Evolutionary conservation across 64 coral and sea anemone genomes (phyloP).

Genomic region (Montipora sp.): DNA sequence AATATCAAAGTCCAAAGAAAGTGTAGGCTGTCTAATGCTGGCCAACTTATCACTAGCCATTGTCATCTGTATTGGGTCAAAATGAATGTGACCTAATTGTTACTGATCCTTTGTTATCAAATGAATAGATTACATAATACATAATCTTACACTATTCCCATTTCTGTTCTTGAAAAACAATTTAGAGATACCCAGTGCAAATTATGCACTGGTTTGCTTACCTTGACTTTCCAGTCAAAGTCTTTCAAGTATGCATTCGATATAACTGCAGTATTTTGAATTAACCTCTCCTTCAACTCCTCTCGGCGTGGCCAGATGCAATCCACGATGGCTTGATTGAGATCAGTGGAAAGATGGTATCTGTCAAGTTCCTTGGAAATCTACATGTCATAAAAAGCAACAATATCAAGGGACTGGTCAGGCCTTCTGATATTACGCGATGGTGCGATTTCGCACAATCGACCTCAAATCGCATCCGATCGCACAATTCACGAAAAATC

Average conservation of each 20-base stretch:
- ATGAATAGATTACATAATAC: too few relatives aligned
- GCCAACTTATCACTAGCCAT: slow-evolving; percentile 96
- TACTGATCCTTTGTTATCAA: too few relatives aligned
- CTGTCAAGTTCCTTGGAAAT: slow-evolving; percentile 70
- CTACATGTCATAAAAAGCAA: slow-evolving; percentile 41
- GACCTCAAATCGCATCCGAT: too few relatives aligned
- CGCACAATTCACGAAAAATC: too few relatives aligned
- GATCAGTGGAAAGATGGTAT: slow-evolving; percentile 66
- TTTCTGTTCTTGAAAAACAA: too few relatives aligned
- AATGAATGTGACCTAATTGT: not conserved
- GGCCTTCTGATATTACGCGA: too few relatives aligned
- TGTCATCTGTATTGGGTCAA: slow-evolving; percentile 77
- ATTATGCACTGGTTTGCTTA: not conserved
- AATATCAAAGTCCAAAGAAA: slow-evolving; percentile 91
- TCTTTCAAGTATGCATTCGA: slow-evolving; percentile 89
- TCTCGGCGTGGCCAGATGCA: slow-evolving; percentile 81
- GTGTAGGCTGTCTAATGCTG: slow-evolving; percentile 79
- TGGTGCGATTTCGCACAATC: too few relatives aligned
- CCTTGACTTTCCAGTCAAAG: slow-evolving; percentile 99
- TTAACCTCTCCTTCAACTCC: slow-evolving; percentile 74
- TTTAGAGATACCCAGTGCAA: too few relatives aligned
- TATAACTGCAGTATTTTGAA: slow-evolving; percentile 80
- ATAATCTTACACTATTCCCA: too few relatives aligned
- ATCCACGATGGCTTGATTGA: slow-evolving; percentile 74
- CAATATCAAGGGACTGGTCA: not conserved